These are phyloP conservation scores for Aptenodytes patagonicus DNA, from an alignment of 2,113 vertebrate species.

Conservation along the genomic window DNA sequence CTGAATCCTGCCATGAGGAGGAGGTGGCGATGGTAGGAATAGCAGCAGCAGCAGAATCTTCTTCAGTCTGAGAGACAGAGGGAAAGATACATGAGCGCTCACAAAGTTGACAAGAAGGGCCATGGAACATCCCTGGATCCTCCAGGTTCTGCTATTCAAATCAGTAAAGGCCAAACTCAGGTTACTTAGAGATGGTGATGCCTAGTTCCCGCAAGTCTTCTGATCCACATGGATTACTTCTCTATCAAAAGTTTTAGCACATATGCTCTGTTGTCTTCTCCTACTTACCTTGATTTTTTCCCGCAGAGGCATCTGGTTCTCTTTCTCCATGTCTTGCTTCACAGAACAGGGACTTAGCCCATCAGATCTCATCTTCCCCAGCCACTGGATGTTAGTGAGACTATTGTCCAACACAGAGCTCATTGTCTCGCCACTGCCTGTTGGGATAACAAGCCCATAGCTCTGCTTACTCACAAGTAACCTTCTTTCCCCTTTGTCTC, in stretches of 20 bases:
- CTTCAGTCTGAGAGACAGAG: conserved; percentile 58
- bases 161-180: background rate
- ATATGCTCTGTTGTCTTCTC: background rate
- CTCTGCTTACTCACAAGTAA: background rate
- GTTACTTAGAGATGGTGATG: background rate
- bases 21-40: background rate
- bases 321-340: conserved; percentile 72
- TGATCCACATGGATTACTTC: background rate
- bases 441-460: conserved; percentile 18
- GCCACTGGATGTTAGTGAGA: conserved; percentile 91
- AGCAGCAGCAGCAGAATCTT: background rate
- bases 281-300: conserved; percentile 75
- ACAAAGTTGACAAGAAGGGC: background rate
- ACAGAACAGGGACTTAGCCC: conserved; percentile 64
- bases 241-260: background rate
- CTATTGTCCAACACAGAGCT: conserved; percentile 79
- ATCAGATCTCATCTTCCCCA: conserved; percentile 82
- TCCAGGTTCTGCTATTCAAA: background rate
- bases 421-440: conserved; percentile 73
- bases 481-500: background rate
- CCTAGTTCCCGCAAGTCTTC: background rate
- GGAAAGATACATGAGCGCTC: background rate
- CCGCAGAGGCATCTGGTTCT: conserved; percentile 69
- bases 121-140: background rate
- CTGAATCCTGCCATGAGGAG: conserved; percentile 58